Conservation (phyloP, 2,113 vertebrate species). For the Stigmatopora nigra region DNA sequence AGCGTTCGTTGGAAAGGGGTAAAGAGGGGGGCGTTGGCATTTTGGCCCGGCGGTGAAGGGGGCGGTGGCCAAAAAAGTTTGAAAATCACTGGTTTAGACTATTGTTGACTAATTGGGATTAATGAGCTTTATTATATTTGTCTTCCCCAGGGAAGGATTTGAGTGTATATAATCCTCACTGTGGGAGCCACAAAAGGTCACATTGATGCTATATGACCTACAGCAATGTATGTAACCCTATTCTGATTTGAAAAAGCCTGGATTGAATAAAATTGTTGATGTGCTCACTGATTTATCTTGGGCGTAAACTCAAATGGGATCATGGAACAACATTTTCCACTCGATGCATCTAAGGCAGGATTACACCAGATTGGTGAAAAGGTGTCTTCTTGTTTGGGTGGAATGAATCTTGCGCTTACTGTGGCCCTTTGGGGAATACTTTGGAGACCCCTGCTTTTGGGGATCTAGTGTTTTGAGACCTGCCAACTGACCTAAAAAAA, state of each 20-base stretch:
- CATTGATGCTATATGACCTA: conserved; percentile 29
- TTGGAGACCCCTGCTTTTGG: conserved; percentile 9
- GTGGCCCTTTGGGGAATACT: too few relatives aligned
- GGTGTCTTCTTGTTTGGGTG: too few relatives aligned
- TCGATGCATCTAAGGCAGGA: too few relatives aligned
- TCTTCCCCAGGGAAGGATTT: conserved; percentile 36
- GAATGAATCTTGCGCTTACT: too few relatives aligned
- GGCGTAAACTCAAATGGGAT: conserved; percentile 8
- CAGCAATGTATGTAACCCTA: conserved; percentile 21
- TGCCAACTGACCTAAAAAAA: conserved; percentile 46
- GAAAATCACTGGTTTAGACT: too few relatives aligned
- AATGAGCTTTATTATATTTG: conserved; percentile 47
- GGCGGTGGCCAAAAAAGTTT: too few relatives aligned
- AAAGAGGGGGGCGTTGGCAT: too few relatives aligned
- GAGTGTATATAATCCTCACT: conserved; percentile 25
- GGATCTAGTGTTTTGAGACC: conserved; percentile 42
- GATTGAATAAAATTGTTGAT: conserved; percentile 9
- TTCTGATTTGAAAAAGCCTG: conserved; percentile 43
- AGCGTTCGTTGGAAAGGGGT: too few relatives aligned
- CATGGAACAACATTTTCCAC: too few relatives aligned
- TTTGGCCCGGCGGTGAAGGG: too few relatives aligned
- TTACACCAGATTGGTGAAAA: too few relatives aligned
- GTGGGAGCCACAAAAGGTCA: conserved; percentile 17
- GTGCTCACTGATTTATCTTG: conserved; percentile 12
- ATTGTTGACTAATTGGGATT: conserved; percentile 45